These are phyloP conservation scores for Epinephelus fuscoguttatus DNA, from an alignment of 2,113 vertebrate species.

Conservation along the genomic window DNA sequence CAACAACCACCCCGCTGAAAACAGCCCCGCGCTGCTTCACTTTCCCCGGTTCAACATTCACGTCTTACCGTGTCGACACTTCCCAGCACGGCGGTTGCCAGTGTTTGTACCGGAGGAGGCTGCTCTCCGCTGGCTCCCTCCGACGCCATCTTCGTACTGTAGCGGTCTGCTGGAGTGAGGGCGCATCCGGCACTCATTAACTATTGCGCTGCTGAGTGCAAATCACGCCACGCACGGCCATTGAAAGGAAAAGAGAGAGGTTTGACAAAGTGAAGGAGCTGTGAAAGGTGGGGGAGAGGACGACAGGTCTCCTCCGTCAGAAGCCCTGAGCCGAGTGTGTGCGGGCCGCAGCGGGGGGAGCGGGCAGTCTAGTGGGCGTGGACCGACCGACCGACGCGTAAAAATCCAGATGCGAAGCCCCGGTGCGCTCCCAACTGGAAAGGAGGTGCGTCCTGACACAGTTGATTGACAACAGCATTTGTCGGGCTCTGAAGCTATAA, in stretches of 20 bases:
- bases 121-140: constrained; percentile 86
- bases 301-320: constrained; percentile 13
- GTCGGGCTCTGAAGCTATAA: constrained; percentile 26
- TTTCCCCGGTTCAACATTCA: background rate
- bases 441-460: constrained; percentile 46
- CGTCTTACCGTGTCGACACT: constrained; percentile 84
- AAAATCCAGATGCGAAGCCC: constrained; percentile 75
- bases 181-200: constrained; percentile 84
- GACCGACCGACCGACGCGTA: constrained; percentile 56
- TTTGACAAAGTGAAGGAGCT: background rate
- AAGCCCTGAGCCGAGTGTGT: constrained; percentile 21
- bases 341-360: constrained; percentile 32
- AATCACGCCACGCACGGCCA: constrained; percentile 53
- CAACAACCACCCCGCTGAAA: background rate
- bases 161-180: constrained; percentile 80
- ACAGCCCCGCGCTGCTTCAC: background rate
- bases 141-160: constrained; percentile 89
- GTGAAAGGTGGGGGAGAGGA: background rate
- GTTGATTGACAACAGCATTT: constrained; percentile 74
- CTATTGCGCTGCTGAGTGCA: constrained; percentile 76
- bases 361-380: constrained; percentile 58
- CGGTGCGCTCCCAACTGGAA: constrained; percentile 61
- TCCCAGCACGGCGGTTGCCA: constrained; percentile 82
- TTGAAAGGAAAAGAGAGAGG: background rate
- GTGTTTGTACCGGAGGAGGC: constrained; percentile 83